Evolutionary conservation across 1,140 invertebrate genomes (phyloP).

Genomic region (Neocloeon triangulifer): DNA sequence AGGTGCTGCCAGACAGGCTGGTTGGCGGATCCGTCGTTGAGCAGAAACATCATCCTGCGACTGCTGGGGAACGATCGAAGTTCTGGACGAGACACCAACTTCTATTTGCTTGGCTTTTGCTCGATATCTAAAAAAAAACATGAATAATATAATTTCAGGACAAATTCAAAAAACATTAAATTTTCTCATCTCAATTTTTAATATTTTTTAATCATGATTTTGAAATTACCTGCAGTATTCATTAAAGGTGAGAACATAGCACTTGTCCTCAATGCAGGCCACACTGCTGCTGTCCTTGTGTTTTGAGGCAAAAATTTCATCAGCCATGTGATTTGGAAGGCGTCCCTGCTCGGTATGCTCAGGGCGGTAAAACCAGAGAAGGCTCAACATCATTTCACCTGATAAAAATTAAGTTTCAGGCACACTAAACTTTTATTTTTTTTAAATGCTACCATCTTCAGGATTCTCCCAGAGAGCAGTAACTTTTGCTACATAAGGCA

Average conservation of each 20-base stretch:
- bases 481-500: slow-evolving; percentile 87
- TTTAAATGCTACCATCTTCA: slow-evolving; percentile 43
- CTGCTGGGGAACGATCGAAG: slow-evolving; percentile 31
- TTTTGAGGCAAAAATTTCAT: slow-evolving; percentile 87
- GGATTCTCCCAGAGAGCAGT: slow-evolving; percentile 85
- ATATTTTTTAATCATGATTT: too few relatives aligned
- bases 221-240: slow-evolving; percentile 98
- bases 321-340: slow-evolving; percentile 47
- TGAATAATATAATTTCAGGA: too few relatives aligned
- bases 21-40: slow-evolving; percentile 26
- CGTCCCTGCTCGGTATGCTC: slow-evolving; percentile 85
- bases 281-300: slow-evolving; percentile 87
- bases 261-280: slow-evolving; percentile 94
- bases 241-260: slow-evolving; percentile 88
- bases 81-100: slow-evolving; percentile 27
- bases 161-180: too few relatives aligned
- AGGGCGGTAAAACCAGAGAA: slow-evolving; percentile 93
- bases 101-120: slow-evolving; percentile 34
- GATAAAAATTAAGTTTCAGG: slow-evolving; percentile 10
- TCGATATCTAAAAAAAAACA: slow-evolving; percentile 27
- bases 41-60: not conserved
- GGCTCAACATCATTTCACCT: slow-evolving; percentile 94
- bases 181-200: too few relatives aligned
- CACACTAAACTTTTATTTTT: not conserved
- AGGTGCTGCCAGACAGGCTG: slow-evolving; percentile 44